Evolutionary conservation across 2,888 invertebrate species (phyloP).

Genomic region (Drosophila limbata): DNA sequence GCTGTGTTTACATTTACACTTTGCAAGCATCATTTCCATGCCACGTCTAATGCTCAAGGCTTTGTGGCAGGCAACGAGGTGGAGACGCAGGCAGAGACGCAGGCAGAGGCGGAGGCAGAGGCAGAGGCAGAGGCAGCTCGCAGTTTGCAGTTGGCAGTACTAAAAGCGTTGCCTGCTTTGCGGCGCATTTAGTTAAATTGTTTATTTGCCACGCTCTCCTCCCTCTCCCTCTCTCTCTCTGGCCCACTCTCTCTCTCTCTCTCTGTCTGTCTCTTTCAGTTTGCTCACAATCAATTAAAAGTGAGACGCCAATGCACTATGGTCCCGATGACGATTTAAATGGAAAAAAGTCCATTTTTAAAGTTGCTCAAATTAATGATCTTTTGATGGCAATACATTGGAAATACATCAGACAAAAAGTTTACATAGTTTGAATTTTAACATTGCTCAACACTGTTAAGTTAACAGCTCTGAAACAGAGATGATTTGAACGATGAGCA

Average conservation of each 20-base stretch:
- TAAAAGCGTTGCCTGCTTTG: constrained; percentile 73
- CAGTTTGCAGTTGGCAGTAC: constrained; percentile 5
- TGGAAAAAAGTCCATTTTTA: no score
- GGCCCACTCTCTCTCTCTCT: neutral
- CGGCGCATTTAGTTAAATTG: constrained; percentile 81
- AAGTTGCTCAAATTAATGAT: no score
- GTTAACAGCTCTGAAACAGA: no score
- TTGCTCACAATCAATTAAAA: constrained; percentile 81
- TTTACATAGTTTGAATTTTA: no score
- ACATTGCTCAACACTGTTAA: no score
- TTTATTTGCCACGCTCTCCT: constrained; percentile 63
- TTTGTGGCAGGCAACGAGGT: constrained; percentile 41
- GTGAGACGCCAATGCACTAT: constrained; percentile 76
- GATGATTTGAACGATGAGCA: no score
- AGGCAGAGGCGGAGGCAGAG: neutral
- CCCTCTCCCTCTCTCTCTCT: neutral
- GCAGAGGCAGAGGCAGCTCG: neutral
- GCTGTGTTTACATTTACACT: constrained; percentile 81
- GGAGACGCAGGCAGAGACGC: neutral
- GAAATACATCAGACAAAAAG: no score
- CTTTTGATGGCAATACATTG: no score
- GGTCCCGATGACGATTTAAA: no score
- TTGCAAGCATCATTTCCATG: constrained; percentile 78
- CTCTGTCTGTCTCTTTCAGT: constrained; percentile 61
- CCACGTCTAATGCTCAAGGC: constrained; percentile 63